phyloP scores from a whole-genome alignment of 2,113 vertebrate species.

The Brachirus orientalis region DNA sequence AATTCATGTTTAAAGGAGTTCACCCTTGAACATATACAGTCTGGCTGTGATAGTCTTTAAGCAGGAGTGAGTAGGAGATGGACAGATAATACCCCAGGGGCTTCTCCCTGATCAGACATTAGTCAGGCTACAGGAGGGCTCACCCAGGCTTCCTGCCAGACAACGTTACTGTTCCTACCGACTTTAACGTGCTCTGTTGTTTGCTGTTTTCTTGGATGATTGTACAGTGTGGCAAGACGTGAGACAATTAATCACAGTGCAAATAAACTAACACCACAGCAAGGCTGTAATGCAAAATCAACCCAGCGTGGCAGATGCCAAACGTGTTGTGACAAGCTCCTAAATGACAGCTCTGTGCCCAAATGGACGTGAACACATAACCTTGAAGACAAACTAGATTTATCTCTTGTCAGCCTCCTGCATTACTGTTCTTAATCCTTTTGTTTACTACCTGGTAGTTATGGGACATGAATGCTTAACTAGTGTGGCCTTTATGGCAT shows the following conservation, averaged over 20 bases:
- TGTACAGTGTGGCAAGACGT: neutral
- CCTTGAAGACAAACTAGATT: neutral
- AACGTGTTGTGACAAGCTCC: neutral
- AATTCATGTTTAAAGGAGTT: slow-evolving; percentile 11
- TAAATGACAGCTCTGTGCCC: neutral
- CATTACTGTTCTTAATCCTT: slow-evolving; percentile 2
- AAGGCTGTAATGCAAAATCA: neutral
- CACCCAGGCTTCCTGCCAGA: slow-evolving; percentile 57
- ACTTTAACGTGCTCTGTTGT: slow-evolving; percentile 22
- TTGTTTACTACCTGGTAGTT: slow-evolving; percentile 23
- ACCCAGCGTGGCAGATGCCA: neutral
- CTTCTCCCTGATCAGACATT: slow-evolving; percentile 54
- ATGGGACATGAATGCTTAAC: slow-evolving; percentile 18
- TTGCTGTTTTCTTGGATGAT: slow-evolving; percentile 4
- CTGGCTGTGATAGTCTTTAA: slow-evolving; percentile 18
- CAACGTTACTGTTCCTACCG: neutral
- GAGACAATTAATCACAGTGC: neutral
- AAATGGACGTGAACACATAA: neutral
- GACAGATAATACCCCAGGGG: slow-evolving; percentile 34
- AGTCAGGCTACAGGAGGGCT: slow-evolving; percentile 58
- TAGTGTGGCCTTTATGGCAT: slow-evolving; percentile 12
- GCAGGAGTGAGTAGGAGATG: slow-evolving; percentile 21
- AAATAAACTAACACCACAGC: neutral
- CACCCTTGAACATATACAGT: slow-evolving; percentile 13
- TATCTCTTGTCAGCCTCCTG: slow-evolving; percentile 1